phyloP scores from a whole-genome alignment of 2,888 invertebrate species.

The Coleophora deauratella region DNA sequence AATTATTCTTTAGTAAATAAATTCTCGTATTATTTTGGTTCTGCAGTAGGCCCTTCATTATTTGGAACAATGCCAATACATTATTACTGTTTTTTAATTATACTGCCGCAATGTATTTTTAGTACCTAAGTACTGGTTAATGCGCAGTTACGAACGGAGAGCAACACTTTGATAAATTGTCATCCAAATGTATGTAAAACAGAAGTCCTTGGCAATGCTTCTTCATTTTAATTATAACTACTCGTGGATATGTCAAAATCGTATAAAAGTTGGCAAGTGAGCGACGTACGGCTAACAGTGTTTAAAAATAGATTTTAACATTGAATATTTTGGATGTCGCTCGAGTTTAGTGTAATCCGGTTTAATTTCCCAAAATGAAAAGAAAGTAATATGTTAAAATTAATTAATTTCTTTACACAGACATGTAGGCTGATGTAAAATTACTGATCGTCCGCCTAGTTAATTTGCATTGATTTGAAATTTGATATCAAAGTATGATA shows the following conservation, averaged over 20 bases:
- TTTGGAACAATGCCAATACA: constrained; percentile 45
- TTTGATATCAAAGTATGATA: no score
- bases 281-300: constrained; percentile 29
- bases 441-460: no score
- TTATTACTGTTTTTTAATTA: constrained; percentile 35
- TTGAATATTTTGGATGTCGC: constrained; percentile 39
- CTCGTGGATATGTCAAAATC: constrained; percentile 60
- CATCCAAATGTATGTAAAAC: constrained; percentile 2
- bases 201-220: constrained; percentile 59
- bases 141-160: constrained; percentile 8
- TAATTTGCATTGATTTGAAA: no score
- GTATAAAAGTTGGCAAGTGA: constrained; percentile 63
- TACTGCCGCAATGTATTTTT: constrained; percentile 28
- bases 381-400: no score
- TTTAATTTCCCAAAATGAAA: background rate
- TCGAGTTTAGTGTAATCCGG: constrained; percentile 16
- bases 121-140: no score
- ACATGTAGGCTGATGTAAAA: no score
- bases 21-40: no score
- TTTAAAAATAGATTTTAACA: constrained; percentile 56
- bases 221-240: constrained; percentile 65
- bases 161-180: constrained; percentile 22
- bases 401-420: no score
- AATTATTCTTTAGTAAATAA: no score
- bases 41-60: constrained; percentile 20